Conservation (phyloP, 2,888 invertebrate species). For the Macrophya alboannulata region DNA sequence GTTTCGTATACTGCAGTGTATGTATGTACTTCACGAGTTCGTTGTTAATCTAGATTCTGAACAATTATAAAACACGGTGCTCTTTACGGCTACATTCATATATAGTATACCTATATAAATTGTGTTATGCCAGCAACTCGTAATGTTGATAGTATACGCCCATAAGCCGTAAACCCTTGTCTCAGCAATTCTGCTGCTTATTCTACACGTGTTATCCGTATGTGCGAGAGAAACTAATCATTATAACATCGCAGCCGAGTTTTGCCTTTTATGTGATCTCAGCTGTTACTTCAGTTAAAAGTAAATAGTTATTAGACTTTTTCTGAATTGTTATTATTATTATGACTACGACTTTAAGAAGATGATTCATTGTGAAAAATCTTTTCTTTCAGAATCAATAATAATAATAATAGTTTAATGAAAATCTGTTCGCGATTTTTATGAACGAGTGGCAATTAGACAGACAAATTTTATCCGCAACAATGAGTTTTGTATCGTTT, state of each 20-base stretch:
- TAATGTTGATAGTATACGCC: neutral
- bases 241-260: neutral
- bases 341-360: too few relatives aligned
- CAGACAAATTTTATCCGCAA: neutral
- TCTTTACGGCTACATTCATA: neutral
- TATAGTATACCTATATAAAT: neutral
- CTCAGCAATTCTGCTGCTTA: neutral
- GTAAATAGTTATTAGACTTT: neutral
- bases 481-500: neutral
- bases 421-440: neutral
- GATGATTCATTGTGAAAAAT: too few relatives aligned
- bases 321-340: neutral
- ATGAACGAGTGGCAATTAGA: neutral
- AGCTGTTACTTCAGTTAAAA: neutral
- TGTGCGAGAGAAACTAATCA: slow-evolving; percentile 10
- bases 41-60: neutral
- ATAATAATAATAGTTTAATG: too few relatives aligned
- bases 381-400: too few relatives aligned
- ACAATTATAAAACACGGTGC: neutral
- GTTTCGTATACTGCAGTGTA: too few relatives aligned
- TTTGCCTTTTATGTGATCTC: neutral
- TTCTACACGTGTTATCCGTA: slow-evolving; percentile 12
- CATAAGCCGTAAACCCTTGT: neutral
- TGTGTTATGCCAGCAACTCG: neutral
- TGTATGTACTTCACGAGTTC: neutral